Base-by-base conservation (phyloP, 2,113 vertebrate species). In the Ictalurus punctatus region DNA sequence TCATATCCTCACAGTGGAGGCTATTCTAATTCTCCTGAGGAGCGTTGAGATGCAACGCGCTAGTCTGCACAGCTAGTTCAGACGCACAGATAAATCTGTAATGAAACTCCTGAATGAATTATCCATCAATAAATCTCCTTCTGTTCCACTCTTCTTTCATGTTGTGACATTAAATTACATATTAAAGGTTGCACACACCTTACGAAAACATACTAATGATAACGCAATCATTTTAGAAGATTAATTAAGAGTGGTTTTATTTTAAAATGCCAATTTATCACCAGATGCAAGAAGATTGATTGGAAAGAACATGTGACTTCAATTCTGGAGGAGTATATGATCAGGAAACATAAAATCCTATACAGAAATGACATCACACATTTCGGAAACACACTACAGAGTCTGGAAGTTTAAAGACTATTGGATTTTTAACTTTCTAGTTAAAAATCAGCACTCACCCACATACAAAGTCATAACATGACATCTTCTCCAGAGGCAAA, bases 171-270 rank as follows among this genome's bases (percentile, higher is more conserved):
- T 59, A 61, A 59, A 86, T 69, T 82, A 23, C 54, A n/a, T 48
- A 23, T 4, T 65, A 44, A 83, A 52, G 34, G 78, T 19, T 69
- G 17, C 27, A 44, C 6, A 10, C 2, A 17, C 63, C 61, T 65
- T 73, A 69, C 34, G 54, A 58, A 48, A 74, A 56, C 27, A 67
- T 56, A 61, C 30, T 63, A 59, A 48, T 25, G 82, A 91, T 90
- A 93, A 90, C 52, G 85, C 69, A 86, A 5, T 10, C 65, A 67
- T 92, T 90, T 59, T 67, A 83, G 30, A 25, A 83, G 23, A 83
- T 91, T 89, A 92, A 94, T 92, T 91, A 83, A 16, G 92, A 94
- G 92, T 48, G 0, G 12, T 80, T 56, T 58, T 82, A 73, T 34
- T 59, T 84, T 83, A 30, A 37, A 73, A 73, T n/a, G n/a, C 14